Conservation (phyloP, 2,888 invertebrate genomes). For the Eupithecia abbreviata region DNA sequence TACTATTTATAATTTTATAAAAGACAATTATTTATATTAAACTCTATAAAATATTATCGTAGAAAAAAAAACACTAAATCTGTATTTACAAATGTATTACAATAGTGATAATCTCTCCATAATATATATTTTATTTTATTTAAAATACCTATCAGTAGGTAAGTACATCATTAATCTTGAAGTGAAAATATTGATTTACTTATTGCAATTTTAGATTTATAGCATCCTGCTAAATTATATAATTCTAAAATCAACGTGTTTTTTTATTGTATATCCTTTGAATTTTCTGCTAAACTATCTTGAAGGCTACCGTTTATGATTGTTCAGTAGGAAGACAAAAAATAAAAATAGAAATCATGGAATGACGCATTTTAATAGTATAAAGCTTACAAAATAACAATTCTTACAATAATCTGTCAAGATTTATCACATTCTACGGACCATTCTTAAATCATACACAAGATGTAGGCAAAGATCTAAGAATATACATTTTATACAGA, state of each 20-base stretch:
- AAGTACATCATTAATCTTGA: constrained; percentile 16
- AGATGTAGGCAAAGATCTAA: not conserved
- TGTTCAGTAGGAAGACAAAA: not conserved
- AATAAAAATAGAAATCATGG: not conserved
- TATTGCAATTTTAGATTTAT: constrained; percentile 59
- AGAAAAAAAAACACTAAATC: not conserved
- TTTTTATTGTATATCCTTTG: constrained; percentile 19
- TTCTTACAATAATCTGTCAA: not conserved
- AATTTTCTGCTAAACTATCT: not conserved
- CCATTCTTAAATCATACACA: not conserved
- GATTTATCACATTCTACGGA: not conserved
- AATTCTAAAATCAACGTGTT: constrained; percentile 49
- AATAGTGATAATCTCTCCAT: not conserved
- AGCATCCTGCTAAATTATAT: constrained; percentile 64
- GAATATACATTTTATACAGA: not conserved
- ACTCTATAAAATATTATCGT: not conserved
- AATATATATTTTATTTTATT: not conserved
- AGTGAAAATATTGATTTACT: constrained; percentile 39
- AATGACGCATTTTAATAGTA: not conserved
- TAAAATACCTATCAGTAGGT: not conserved
- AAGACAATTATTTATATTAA: not conserved
- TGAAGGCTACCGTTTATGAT: not conserved
- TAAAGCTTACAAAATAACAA: not conserved
- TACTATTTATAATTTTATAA: not conserved
- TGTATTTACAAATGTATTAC: not conserved